Evolutionary conservation across 2,113 vertebrate species (phyloP).

Genomic region (Carassius carassius): DNA sequence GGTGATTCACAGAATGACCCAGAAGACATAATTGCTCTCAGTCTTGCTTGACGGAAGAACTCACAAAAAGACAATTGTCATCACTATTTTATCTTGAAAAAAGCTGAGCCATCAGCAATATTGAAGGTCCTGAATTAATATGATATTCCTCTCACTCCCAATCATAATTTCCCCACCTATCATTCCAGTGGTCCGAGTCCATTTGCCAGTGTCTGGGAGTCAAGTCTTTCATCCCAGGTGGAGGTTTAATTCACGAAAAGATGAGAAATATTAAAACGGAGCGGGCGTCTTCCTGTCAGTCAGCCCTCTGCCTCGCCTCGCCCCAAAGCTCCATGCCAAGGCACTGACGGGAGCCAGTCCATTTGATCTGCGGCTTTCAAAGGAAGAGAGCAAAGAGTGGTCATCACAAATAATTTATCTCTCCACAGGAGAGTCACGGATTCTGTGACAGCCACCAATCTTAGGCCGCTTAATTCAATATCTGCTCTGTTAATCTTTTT

Average conservation of each 20-base stretch:
- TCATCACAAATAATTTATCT: slow-evolving; percentile 80
- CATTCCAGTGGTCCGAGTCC: slow-evolving; percentile 64
- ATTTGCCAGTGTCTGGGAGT: slow-evolving; percentile 67
- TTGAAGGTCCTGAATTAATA: slow-evolving; percentile 70
- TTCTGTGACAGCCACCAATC: slow-evolving; percentile 72
- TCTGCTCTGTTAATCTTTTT: slow-evolving; percentile 67
- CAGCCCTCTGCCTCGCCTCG: slow-evolving; percentile 73
- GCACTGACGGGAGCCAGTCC: slow-evolving; percentile 80
- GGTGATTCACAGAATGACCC: neutral
- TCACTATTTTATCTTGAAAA: slow-evolving; percentile 79
- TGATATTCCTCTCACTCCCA: slow-evolving; percentile 66
- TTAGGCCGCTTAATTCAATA: slow-evolving; percentile 64
- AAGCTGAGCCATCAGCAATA: slow-evolving; percentile 79
- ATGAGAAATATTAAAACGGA: slow-evolving; percentile 81
- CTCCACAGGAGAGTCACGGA: slow-evolving; percentile 70
- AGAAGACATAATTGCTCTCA: slow-evolving; percentile 46
- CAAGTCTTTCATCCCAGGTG: slow-evolving; percentile 82
- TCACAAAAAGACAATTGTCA: slow-evolving; percentile 74
- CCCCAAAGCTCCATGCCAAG: slow-evolving; percentile 75
- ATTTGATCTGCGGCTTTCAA: slow-evolving; percentile 83
- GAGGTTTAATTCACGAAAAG: slow-evolving; percentile 86
- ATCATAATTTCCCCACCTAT: slow-evolving; percentile 72
- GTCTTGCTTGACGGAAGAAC: slow-evolving; percentile 58
- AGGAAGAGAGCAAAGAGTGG: slow-evolving; percentile 67
- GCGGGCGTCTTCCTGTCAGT: slow-evolving; percentile 81